phyloP scores from a whole-genome alignment of 2,797 vertebrate genomes.

The Neostethus bicornis region DNA sequence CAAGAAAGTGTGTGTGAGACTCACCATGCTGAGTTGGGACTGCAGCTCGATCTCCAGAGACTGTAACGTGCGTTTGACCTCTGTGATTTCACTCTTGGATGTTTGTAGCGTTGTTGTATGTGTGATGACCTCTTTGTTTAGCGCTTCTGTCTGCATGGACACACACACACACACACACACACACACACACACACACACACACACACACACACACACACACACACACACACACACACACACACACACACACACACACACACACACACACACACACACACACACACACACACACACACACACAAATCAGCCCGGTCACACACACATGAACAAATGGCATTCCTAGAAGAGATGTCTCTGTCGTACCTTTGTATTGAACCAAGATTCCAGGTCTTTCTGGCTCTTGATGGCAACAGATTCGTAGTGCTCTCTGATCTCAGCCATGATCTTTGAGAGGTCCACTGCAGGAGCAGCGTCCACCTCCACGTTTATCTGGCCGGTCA shows the following conservation, averaged over 20 bases:
- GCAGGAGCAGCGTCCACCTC: slow-evolving; percentile 82
- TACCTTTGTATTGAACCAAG: slow-evolving; percentile 87
- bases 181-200: slow-evolving; percentile 23
- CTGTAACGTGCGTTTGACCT: slow-evolving; percentile 80
- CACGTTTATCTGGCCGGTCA: slow-evolving; percentile 86
- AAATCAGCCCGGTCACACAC: no score
- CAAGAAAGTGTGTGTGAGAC: no score
- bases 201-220: no score
- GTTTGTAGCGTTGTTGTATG: slow-evolving; percentile 76
- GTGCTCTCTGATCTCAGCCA: slow-evolving; percentile 84
- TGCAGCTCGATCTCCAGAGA: slow-evolving; percentile 86
- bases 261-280: no score
- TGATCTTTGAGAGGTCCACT: slow-evolving; percentile 79
- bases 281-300: no score
- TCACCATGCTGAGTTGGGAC: slow-evolving; percentile 85
- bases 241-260: no score
- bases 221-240: no score
- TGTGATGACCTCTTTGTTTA: slow-evolving; percentile 74
- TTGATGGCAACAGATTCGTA: slow-evolving; percentile 83
- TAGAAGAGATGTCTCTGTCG: not conserved
- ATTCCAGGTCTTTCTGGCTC: slow-evolving; percentile 82
- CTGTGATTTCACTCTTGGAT: slow-evolving; percentile 76
- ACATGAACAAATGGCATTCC: no score
- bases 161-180: no score
- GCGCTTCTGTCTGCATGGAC: slow-evolving; percentile 68